Evolutionary conservation across 2,797 vertebrate species (phyloP), one percentile per base, ranked within the genome.

Genomic region (Acanthis flammea): DNA sequence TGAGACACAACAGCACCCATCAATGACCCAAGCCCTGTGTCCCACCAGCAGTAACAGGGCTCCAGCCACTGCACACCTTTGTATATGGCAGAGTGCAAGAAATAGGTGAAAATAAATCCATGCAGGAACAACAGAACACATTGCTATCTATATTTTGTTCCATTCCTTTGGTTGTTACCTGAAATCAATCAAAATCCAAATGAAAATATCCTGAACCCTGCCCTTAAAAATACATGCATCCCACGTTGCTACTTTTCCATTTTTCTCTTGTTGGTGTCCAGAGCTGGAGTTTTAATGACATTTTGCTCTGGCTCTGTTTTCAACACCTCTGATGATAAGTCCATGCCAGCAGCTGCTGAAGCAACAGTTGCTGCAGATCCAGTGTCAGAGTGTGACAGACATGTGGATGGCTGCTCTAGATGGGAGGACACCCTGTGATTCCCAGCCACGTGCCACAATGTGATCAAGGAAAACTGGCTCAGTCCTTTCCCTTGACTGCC

Each of bases 301-400:
- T 96, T 93, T 92, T 90, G 85, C 88, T 57, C 77, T 65, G 72
- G 60, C 83, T 84, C 80, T 65, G 47, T 87, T 96, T 96, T 55
- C 88, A 81, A 73, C 88, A 80, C 82, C 74, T 21, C 72, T 51
- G 70, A 86, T 86, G 94, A 96, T 89, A 94, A 96, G 91, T 55
- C 68, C 10, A 2, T 55, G 95, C 91, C 78, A 95, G 91, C 91
- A 95, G 79, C 94, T 48, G 90, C 92, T 96, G 96, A 94, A 73
- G 61, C 15, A 92, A 67, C 96, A 96, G 96, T 95, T 97, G 92
- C 95, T 67, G 60, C 81, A 91, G 97, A 96, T 97, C 95, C 88
- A 33, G 89, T 97, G 95, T 97, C 97, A 96, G 94, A 94, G 96
- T 93, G 95, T 97, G 97, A 97, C 97, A 81, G 95, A 73, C 97